Conservation (phyloP, 2,888 invertebrate species). For the Athrips mouffetella region DNA sequence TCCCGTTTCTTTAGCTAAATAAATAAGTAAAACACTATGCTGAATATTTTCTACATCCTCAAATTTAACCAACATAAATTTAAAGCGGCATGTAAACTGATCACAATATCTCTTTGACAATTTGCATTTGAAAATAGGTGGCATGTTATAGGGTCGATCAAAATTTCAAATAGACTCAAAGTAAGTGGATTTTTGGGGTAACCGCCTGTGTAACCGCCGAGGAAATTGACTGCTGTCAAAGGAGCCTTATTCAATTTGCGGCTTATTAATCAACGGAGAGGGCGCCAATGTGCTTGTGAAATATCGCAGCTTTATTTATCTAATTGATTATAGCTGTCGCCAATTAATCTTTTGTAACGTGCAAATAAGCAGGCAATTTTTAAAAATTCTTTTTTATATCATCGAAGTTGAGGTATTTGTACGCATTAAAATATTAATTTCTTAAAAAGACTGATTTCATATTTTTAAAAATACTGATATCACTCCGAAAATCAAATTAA, state of each 20-base stretch:
- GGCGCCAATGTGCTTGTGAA: conserved; percentile 36
- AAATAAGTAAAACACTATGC: no score
- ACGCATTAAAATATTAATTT: no score
- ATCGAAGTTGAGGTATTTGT: no score
- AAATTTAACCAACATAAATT: conserved; percentile 1
- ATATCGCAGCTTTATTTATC: conserved; percentile 40
- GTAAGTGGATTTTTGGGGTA: conserved; percentile 74
- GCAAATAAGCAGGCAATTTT: no score
- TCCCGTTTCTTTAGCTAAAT: no score
- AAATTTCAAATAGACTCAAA: conserved; percentile 71
- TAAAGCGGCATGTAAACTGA: conserved; percentile 46
- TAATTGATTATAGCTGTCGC: conserved; percentile 39
- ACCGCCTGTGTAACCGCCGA: conserved; percentile 53
- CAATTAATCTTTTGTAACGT: conserved; percentile 7
- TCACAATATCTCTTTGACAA: conserved; percentile 61
- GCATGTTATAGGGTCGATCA: conserved; percentile 70
- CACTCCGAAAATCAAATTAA: conserved; percentile 32
- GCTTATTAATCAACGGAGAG: conserved; percentile 67
- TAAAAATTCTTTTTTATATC: no score
- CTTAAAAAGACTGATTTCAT: no score
- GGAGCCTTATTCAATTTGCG: conserved; percentile 67
- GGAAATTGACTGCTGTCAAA: conserved; percentile 76
- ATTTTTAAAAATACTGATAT: no score
- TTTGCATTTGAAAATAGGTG: conserved; percentile 76
- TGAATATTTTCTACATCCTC: no score